Conservation (phyloP, 2,888 invertebrate species). For the Rhingia campestris region DNA sequence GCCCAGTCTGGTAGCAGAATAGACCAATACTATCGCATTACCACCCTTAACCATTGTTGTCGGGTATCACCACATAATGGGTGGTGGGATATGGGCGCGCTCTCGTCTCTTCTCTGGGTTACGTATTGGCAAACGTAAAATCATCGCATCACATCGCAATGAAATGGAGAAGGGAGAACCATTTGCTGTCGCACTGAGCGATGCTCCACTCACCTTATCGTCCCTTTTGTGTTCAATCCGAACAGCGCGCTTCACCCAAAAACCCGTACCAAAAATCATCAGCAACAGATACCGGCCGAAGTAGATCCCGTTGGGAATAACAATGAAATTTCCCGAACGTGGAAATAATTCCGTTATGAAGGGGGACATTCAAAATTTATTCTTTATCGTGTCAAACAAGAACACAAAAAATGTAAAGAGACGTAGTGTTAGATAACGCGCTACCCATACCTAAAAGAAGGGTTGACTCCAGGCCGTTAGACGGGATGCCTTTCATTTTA, state of each 20-base stretch:
- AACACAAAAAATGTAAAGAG: conserved; percentile 31
- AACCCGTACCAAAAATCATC: conserved; percentile 35
- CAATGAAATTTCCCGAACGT: conserved; percentile 62
- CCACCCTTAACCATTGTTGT: conserved; percentile 59
- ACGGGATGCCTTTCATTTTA: conserved; percentile 23
- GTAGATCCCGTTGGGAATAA: conserved; percentile 63
- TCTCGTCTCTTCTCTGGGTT: conserved; percentile 15
- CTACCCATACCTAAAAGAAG: conserved; percentile 30
- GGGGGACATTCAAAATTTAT: conserved; percentile 67
- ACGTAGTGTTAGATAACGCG: conserved; percentile 45
- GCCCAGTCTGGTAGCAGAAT: conserved; percentile 20
- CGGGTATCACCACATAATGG: conserved; percentile 55
- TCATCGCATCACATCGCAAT: conserved; percentile 46
- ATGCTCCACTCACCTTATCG: conserved; percentile 70
- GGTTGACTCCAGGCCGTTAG: conserved; percentile 43
- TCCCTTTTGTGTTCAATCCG: conserved; percentile 51
- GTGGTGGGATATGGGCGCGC: conserved; percentile 33
- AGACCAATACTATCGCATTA: conserved; percentile 33
- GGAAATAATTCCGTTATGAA: conserved; percentile 67
- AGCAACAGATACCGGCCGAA: conserved; percentile 68
- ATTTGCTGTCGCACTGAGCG: conserved; percentile 50
- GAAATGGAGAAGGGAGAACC: conserved; percentile 14
- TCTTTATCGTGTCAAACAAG: conserved; percentile 61
- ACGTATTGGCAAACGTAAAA: conserved; percentile 16
- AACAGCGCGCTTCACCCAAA: conserved; percentile 2